Evolutionary conservation across 92 coral and sea anemone genomes (phyloP).

Genomic region (Montipora capitata): DNA sequence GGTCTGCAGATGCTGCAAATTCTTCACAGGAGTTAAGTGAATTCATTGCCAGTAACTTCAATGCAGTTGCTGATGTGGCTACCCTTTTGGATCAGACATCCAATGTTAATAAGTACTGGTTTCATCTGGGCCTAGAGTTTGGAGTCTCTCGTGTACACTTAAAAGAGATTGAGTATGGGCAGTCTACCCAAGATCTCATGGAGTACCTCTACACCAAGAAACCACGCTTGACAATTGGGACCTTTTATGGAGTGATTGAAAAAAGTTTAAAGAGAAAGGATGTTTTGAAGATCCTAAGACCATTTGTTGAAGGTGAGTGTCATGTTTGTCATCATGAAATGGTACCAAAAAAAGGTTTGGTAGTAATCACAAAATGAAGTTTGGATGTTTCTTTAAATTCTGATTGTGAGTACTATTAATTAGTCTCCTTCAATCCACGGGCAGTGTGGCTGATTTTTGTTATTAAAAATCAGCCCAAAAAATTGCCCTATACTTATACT

Average conservation of each 20-base stretch:
- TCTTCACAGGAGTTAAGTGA: conserved; percentile 20
- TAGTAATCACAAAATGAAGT: no score
- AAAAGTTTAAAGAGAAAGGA: conserved; percentile 37
- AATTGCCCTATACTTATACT: no score
- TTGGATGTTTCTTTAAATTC: no score
- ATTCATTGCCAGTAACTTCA: conserved; percentile 5
- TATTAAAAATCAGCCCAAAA: no score
- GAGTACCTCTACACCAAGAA: conserved; percentile 35
- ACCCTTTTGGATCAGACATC: conserved; percentile 55
- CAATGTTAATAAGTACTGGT: conserved; percentile 61
- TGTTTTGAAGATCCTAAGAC: conserved; percentile 31
- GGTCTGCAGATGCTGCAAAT: conserved; percentile 48
- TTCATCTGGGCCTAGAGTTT: conserved; percentile 55
- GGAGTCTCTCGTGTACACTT: conserved; percentile 28
- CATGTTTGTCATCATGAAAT: no score
- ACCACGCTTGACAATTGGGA: conserved; percentile 34
- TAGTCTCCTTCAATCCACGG: no score
- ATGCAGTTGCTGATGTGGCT: conserved; percentile 27
- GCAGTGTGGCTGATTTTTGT: no score
- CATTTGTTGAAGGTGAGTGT: conserved; percentile 25
- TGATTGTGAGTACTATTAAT: no score
- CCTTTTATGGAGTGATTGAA: conserved; percentile 9
- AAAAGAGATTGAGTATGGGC: conserved; percentile 53
- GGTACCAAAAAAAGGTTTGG: no score
- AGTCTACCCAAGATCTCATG: conserved; percentile 57